These are phyloP conservation scores for Pseudocheirus occidentalis DNA, from an alignment of 2,797 vertebrate genomes.

Conservation along the genomic window DNA sequence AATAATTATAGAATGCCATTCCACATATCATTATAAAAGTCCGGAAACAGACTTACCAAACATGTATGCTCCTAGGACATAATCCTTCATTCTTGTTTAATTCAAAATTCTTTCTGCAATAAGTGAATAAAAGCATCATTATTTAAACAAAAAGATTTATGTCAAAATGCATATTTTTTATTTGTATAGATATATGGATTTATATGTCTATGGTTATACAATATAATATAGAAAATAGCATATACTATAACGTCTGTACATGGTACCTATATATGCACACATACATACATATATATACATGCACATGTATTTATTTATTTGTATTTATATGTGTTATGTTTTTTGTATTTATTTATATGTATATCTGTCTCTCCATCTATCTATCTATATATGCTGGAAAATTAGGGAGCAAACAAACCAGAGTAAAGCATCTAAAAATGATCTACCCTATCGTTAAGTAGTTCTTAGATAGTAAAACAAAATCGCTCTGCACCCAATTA, in stretches of 20 bases:
- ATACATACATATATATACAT: background rate
- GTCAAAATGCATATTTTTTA: background rate
- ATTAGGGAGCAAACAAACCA: background rate
- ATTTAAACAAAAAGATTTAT: background rate
- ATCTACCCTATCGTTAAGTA: background rate
- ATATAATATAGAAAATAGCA: background rate
- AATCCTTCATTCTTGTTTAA: background rate
- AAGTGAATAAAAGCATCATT: background rate
- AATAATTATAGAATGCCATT: background rate
- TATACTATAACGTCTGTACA: background rate
- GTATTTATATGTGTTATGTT: no score
- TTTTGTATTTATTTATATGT: background rate
- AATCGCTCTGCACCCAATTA: background rate
- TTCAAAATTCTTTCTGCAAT: slow-evolving; percentile 38
- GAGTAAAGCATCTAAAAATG: background rate
- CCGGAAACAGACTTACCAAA: background rate
- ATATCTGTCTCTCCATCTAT: no score
- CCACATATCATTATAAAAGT: background rate
- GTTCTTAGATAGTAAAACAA: background rate
- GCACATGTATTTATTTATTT: background rate
- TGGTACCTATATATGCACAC: background rate
- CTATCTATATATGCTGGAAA: background rate
- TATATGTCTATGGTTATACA: background rate
- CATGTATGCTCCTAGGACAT: background rate
- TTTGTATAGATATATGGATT: background rate